Evolutionary conservation across 2,888 invertebrate species (phyloP).

Genomic region (Tiphia femorata): DNA sequence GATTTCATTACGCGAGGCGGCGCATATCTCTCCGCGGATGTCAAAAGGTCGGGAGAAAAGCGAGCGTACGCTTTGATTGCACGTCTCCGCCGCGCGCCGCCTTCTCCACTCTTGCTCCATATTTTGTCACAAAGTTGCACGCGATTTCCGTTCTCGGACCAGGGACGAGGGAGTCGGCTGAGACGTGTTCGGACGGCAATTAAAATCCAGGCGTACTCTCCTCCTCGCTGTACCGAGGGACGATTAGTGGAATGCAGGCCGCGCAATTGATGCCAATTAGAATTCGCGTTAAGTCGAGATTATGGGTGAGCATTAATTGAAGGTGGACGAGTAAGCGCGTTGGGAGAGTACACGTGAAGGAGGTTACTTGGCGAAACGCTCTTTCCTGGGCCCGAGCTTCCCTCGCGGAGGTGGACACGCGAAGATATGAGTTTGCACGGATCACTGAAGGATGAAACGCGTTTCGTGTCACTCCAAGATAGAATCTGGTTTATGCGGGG

Average conservation of each 20-base stretch:
- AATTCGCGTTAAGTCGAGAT: too few relatives aligned
- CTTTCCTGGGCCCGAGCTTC: not conserved
- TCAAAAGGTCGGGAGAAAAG: constrained; percentile 20
- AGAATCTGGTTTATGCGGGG: too few relatives aligned
- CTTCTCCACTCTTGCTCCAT: constrained; percentile 4
- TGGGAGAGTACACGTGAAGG: not conserved
- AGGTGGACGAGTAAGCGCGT: not conserved
- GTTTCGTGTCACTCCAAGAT: too few relatives aligned
- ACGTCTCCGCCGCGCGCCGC: not conserved
- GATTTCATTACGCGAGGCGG: constrained; percentile 17
- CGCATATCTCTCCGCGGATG: constrained; percentile 4
- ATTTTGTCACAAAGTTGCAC: constrained; percentile 8
- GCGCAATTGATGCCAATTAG: constrained; percentile 2
- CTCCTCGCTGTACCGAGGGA: too few relatives aligned
- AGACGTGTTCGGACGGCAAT: not conserved
- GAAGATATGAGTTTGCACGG: not conserved
- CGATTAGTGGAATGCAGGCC: not conserved
- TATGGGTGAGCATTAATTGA: too few relatives aligned
- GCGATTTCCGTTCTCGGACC: not conserved
- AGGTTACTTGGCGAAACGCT: not conserved
- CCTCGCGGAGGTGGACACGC: not conserved
- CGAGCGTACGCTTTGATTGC: constrained; percentile 10
- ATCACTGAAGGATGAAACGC: too few relatives aligned
- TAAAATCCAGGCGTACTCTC: too few relatives aligned
- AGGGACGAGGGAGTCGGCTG: too few relatives aligned